Percentiles rank a stretch among this genome's conserved stretches.
Conservation (phyloP, 2,888 invertebrate species). For the Cylindroiulus punctatus region DNA sequence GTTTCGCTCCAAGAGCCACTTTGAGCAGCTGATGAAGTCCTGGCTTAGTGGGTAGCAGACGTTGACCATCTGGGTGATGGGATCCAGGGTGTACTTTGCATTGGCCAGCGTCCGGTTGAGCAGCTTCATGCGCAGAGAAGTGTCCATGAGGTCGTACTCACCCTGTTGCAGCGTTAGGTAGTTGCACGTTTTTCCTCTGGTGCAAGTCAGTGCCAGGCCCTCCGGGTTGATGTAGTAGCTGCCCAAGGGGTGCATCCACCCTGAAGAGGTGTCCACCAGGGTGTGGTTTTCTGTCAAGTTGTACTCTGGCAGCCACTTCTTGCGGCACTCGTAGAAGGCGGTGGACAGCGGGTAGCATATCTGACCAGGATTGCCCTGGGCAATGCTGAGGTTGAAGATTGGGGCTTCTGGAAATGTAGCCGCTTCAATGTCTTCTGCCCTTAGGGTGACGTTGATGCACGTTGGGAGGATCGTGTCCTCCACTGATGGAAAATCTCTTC, state of each 20-base stretch:
- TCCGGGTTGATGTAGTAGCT: constrained; percentile 46
- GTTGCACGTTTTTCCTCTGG: constrained; percentile 44
- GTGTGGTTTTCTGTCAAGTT: not conserved
- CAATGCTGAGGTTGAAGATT: not conserved
- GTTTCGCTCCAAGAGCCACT: constrained; percentile 23
- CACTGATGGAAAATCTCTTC: not conserved
- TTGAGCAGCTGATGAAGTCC: constrained; percentile 30
- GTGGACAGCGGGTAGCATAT: constrained; percentile 30
- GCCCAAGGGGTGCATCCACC: not conserved
- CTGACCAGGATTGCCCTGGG: not conserved
- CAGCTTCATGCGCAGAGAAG: not conserved
- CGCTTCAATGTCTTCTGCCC: not conserved
- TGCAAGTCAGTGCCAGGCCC: constrained; percentile 17
- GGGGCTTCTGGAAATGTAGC: not conserved
- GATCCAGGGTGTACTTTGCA: constrained; percentile 48
- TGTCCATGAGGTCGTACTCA: constrained; percentile 49
- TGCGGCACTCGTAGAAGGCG: constrained; percentile 4
- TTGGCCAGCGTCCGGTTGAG: not conserved
- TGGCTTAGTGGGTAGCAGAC: constrained; percentile 52
- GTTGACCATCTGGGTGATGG: constrained; percentile 31
- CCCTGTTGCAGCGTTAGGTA: constrained; percentile 29
- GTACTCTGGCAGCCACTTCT: not conserved
- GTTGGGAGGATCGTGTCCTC: constrained; percentile 8
- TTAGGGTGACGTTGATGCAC: not conserved
- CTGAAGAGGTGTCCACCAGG: not conserved